Base-by-base conservation (phyloP, 2,113 vertebrate species). In the Falco punctatus region DNA sequence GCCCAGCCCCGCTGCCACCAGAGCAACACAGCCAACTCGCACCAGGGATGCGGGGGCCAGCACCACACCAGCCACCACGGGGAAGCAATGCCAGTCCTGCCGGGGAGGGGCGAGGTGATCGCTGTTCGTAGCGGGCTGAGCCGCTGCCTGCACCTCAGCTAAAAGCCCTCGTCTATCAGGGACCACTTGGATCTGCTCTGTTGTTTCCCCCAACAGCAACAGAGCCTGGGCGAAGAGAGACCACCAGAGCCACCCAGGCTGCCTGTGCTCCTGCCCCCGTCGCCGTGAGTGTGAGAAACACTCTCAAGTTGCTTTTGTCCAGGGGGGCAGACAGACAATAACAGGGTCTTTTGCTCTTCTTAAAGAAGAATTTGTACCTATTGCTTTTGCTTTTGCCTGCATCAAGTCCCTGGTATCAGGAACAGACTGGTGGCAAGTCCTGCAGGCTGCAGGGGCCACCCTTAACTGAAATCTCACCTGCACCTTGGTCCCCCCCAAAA, bases 321-420 rank as follows among this genome's bases (percentile, higher is more conserved):
- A 42, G 33, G 83, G 40, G 40, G 22, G 5, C 67, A 30, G 15
- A 33, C 49, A 52, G 51, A 51, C 49, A 62, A 3, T 4, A 51
- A 4, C 18, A 4, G 38, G 26, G 6, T 24, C 62, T 62, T 27
- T 3, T 1, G 4, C 67, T 70, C 70, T 18, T 48, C 49, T 26
- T 6, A n/a, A 6, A 33, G 51, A 61, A 6, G 16, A 5, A 21
- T 38, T 88, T 82, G 48, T 14, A 49, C 44, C 93, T 70, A 51
- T 24, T 96, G 94, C 86, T 94, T 91, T 67, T 69, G 81, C 62
- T 66, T 35, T 14, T 32, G 90, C 48, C 73, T 51, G 72, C 35
- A 58, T 13, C 30, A 8, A 14, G 22, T 80, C 72, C 82, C 94
- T 33, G 55, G 48, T 15, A 3, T 9, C 24, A 54, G 83, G 77